phyloP scores from a whole-genome alignment of 2,888 invertebrate species.

The Apantesis nais region DNA sequence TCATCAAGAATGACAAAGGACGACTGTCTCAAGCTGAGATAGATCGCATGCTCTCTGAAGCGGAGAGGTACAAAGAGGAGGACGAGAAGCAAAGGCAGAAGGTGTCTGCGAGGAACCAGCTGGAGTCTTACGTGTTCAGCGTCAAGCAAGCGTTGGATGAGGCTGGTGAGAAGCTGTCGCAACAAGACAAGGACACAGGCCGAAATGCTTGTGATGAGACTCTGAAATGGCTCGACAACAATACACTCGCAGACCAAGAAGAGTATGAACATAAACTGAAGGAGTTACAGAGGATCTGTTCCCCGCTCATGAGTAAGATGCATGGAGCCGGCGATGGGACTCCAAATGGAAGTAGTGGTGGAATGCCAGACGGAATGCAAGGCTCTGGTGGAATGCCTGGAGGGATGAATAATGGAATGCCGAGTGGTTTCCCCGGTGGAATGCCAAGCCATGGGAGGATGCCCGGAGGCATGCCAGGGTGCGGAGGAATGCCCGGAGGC shows the following conservation, averaged over 20 bases:
- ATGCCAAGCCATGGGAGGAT: background rate
- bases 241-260: constrained; percentile 87
- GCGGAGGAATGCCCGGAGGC: background rate
- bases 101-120: constrained; percentile 14
- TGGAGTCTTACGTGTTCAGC: constrained; percentile 14
- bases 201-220: constrained; percentile 85
- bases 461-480: constrained; percentile 1
- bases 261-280: constrained; percentile 87
- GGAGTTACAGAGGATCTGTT: constrained; percentile 86
- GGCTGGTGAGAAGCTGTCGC: constrained; percentile 85
- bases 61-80: constrained; percentile 17
- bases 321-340: constrained; percentile 78
- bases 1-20: constrained; percentile 16
- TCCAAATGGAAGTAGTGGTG: constrained; percentile 21
- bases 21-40: constrained; percentile 15
- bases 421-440: constrained; percentile 6
- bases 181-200: constrained; percentile 86
- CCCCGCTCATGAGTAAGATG: constrained; percentile 85
- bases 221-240: constrained; percentile 90
- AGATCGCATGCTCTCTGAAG: constrained; percentile 15
- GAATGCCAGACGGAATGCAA: constrained; percentile 23
- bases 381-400: constrained; percentile 10
- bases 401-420: constrained; percentile 8
- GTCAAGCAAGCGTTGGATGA: constrained; percentile 88
- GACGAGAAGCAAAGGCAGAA: constrained; percentile 13